Base-by-base conservation (phyloP, 2,113 vertebrate species). In the Phocoena sinus region DNA sequence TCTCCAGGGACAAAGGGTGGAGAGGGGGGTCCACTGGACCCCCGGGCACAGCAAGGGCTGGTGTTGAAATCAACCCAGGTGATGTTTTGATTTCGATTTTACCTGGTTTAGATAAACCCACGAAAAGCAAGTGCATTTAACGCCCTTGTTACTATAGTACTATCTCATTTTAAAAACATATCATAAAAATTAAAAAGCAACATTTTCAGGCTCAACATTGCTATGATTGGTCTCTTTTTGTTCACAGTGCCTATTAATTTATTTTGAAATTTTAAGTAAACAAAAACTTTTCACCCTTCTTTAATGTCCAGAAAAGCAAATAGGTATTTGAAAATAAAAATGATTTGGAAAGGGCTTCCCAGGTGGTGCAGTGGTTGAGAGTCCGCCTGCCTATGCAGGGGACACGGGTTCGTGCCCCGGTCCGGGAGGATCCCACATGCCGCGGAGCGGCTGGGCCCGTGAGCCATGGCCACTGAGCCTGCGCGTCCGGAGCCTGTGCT, bases 251-350 rank as follows among this genome's bases (percentile, higher is more conserved):
- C 36, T 87, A 81, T 63, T 91, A 70, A 36, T 93, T 89, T 74
- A 74, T 50, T 82, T 67, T 91, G 28, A 87, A 62, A 76, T 93
- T 73, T 95, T 82, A 77, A 68, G 62, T 90, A 65, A 93, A 67
- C 20, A 85, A 50, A 95, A 74, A 70, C 12, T 13, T 23, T 71
- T 80, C n/a, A 47, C 33, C 70, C 26, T 53, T 83, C 18, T 28
- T 38, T 41, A 67, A 41, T 84, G 13, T 41, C 20, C 28, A 71
- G 31, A 81, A 68, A 95, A 91, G 74, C 38, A 73, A 81, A 25
- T 89, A 79, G 47, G 14, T 60, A 41, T 83, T 97, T 91, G 76
- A 83, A 92, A 74, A 80, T 74, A 89, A 83, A 87, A 92, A 62
- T 85, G 31, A 91, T 65, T 88, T 65, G 79, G 79, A 86, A 44